Evolutionary conservation across 2,888 invertebrate genomes (phyloP).

Genomic region (Pachydiplax longipennis): DNA sequence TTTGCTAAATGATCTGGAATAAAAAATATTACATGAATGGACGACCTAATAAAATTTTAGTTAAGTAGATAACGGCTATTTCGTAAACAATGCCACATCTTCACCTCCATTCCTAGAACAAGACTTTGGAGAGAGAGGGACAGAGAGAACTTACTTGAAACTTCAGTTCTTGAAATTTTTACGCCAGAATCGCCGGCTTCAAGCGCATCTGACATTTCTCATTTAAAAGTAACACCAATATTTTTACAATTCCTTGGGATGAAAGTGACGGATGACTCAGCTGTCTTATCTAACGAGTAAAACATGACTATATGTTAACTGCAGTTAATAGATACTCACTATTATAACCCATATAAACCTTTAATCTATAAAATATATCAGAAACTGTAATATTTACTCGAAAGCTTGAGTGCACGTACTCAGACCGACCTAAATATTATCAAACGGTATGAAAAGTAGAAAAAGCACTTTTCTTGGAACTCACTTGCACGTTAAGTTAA

Average conservation of each 20-base stretch:
- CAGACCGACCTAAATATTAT: background rate
- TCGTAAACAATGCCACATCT: no score
- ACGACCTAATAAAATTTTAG: background rate
- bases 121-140: no score
- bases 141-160: background rate
- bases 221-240: background rate
- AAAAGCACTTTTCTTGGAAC: background rate
- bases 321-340: background rate
- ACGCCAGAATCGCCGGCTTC: background rate
- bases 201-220: slow-evolving; percentile 31
- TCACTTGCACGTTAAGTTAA: background rate
- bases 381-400: background rate
- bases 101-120: no score
- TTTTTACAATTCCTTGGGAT: background rate
- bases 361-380: background rate
- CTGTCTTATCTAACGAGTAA: slow-evolving; percentile 12
- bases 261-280: slow-evolving; percentile 9
- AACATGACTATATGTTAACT: background rate
- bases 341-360: background rate
- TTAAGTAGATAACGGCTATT: no score
- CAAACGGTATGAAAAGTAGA: background rate
- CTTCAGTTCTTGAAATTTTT: background rate
- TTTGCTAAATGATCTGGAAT: background rate
- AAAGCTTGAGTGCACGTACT: background rate
- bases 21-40: background rate